Evolutionary conservation across 1,140 invertebrate genomes (phyloP).

Genomic region (Drosophila takahashii): DNA sequence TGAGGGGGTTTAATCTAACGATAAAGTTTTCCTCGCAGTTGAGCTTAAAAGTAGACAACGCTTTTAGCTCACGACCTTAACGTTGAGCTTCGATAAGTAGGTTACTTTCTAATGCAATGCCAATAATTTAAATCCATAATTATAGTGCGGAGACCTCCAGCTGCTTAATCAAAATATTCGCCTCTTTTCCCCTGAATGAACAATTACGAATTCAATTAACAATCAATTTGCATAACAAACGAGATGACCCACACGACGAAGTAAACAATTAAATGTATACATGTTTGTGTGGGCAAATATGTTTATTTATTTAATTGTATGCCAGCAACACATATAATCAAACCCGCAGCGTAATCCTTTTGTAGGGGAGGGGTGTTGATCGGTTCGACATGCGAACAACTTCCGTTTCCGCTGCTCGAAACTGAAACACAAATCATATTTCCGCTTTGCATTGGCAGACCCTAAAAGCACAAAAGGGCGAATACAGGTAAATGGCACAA

Average conservation of each 20-base stretch:
- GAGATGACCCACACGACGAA: constrained; percentile 2
- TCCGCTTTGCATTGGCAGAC: constrained; percentile 50
- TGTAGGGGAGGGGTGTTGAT: constrained; percentile 4
- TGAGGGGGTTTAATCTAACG: constrained; percentile 1
- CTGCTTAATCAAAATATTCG: neutral
- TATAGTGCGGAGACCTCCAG: neutral
- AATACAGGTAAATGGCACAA: constrained; percentile 40
- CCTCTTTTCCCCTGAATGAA: neutral
- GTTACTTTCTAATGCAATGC: neutral
- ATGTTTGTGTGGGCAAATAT: constrained; percentile 15
- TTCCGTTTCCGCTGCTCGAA: constrained; percentile 63
- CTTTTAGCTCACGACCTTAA: neutral
- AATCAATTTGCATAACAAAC: constrained; percentile 60
- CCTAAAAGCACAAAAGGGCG: constrained; percentile 16
- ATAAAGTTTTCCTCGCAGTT: constrained; percentile 1
- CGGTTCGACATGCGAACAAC: constrained; percentile 58
- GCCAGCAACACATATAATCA: neutral
- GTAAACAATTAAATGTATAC: constrained; percentile 34
- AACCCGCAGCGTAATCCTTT: constrained; percentile 18
- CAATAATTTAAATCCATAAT: neutral
- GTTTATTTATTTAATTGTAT: constrained; percentile 39
- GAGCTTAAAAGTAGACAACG: constrained; percentile 30
- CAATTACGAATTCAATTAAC: constrained; percentile 51
- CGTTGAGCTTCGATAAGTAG: neutral
- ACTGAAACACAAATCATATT: constrained; percentile 70